A percentile compares a stretch with the other conserved stretches of the same genome.
These are phyloP conservation scores for Blastomussa wellsi DNA, from an alignment of 92 coral and sea anemone species.

Conservation along the genomic window DNA sequence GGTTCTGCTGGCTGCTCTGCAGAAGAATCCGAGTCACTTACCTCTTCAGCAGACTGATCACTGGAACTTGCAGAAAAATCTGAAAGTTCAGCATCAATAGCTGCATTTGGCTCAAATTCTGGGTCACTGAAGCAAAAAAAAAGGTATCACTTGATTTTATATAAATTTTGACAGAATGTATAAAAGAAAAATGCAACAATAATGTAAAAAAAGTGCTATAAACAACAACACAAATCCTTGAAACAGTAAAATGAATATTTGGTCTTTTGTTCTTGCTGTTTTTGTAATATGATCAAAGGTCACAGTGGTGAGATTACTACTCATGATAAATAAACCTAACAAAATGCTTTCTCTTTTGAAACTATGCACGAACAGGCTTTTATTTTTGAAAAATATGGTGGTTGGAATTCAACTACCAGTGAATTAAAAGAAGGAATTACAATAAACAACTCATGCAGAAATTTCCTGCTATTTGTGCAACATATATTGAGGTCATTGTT, in stretches of 20 bases:
- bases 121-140: not conserved
- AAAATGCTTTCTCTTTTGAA: not conserved
- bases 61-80: not conserved
- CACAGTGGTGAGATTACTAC: not conserved
- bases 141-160: not conserved
- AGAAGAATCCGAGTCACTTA: not conserved
- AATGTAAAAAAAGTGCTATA: no score
- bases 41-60: not conserved
- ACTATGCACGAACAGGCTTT: not conserved
- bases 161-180: not conserved
- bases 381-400: not conserved
- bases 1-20: not conserved
- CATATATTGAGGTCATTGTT: not conserved
- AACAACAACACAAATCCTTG: not conserved
- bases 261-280: not conserved
- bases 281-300: conserved; percentile 1
- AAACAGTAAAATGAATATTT: not conserved
- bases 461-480: not conserved
- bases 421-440: not conserved
- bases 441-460: no score
- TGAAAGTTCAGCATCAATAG: not conserved
- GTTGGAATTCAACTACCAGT: not conserved
- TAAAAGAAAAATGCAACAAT: not conserved
- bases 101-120: no score
- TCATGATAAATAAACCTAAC: not conserved